These are phyloP conservation scores for Chrysina gloriosa DNA, from an alignment of 2,888 invertebrate species.

Conservation along the genomic window DNA sequence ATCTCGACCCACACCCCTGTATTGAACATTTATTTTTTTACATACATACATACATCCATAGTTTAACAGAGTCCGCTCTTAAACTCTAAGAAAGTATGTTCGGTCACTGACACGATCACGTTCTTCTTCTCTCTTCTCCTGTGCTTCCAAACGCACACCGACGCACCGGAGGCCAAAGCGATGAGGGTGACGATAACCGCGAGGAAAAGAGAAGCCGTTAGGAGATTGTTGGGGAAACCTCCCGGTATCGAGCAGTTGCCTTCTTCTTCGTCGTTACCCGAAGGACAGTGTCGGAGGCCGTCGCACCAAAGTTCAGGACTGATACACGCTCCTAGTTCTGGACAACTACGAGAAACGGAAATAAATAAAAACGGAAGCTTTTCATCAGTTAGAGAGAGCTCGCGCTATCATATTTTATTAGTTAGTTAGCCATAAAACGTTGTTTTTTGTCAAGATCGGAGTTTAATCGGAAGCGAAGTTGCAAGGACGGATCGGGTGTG, in stretches of 20 bases:
- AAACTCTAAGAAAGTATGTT: constrained; percentile 64
- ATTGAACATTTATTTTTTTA: constrained; percentile 9
- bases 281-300: constrained; percentile 82
- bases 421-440: too few species aligned
- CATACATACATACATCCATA: neutral
- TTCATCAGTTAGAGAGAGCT: too few species aligned
- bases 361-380: neutral
- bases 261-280: constrained; percentile 84
- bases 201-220: constrained; percentile 53
- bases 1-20: neutral
- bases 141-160: constrained; percentile 59
- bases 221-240: constrained; percentile 67
- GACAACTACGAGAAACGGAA: constrained; percentile 70
- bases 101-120: constrained; percentile 63
- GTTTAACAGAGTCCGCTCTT: constrained; percentile 64
- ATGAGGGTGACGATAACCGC: constrained; percentile 57
- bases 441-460: too few species aligned
- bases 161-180: constrained; percentile 54
- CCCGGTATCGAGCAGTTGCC: constrained; percentile 79
- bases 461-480: too few species aligned
- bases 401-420: too few species aligned
- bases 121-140: constrained; percentile 61
- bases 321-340: constrained; percentile 84
- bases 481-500: too few species aligned
- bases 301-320: constrained; percentile 84